Evolutionary conservation across 1,140 invertebrate species (phyloP).

Genomic region (Holcopasites calliopsidis): DNA sequence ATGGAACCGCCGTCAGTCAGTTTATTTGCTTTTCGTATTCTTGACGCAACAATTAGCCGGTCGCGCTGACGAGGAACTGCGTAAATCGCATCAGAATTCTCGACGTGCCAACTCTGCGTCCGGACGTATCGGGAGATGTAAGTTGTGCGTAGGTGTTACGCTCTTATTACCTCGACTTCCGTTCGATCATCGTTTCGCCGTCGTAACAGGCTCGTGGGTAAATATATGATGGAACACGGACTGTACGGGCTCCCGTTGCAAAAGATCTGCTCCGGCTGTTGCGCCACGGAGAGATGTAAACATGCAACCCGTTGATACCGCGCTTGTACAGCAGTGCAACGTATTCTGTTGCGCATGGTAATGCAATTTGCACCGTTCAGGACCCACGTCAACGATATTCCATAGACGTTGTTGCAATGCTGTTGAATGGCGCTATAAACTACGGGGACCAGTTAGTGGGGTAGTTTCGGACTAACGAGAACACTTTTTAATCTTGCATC

Average conservation of each 20-base stretch:
- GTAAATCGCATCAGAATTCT: constrained; percentile 2
- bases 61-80: background rate
- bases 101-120: too few relatives aligned
- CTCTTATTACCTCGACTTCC: constrained; percentile 23
- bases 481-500: too few relatives aligned
- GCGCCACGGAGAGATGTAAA: constrained; percentile 52
- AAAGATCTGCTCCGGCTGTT: constrained; percentile 50
- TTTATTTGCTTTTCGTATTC: background rate
- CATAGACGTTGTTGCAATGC: constrained; percentile 2
- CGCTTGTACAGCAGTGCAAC: constrained; percentile 44
- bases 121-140: background rate
- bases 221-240: constrained; percentile 32
- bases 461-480: background rate
- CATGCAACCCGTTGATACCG: constrained; percentile 47
- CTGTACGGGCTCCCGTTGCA: constrained; percentile 48
- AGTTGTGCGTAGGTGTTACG: background rate
- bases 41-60: background rate
- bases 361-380: constrained; percentile 26
- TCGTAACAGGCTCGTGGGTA: background rate
- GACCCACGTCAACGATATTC: background rate
- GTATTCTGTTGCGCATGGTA: constrained; percentile 16
- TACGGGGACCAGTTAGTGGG: background rate
- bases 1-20: background rate
- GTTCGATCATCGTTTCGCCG: constrained; percentile 24
- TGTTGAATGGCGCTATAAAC: background rate